These are phyloP conservation scores for Synergus gifuensis DNA, from an alignment of 2,888 invertebrate species.

Conservation along the genomic window DNA sequence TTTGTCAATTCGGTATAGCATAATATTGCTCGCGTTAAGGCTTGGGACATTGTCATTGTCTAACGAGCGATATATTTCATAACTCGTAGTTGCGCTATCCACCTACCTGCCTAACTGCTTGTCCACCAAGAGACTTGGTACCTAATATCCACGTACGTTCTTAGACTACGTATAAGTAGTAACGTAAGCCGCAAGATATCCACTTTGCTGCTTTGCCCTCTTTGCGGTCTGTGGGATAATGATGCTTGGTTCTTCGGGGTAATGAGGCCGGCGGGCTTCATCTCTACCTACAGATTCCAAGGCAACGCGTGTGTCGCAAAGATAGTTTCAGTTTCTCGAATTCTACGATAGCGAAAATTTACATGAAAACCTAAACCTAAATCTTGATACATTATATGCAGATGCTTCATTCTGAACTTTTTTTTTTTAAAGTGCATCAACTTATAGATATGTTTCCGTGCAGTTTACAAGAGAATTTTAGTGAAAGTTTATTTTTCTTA, in stretches of 20 bases:
- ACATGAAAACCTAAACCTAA: not conserved
- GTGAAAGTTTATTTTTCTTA: conserved; percentile 31
- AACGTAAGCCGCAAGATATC: conserved; percentile 54
- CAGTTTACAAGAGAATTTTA: not conserved
- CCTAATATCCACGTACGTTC: conserved; percentile 52
- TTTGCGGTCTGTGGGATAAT: conserved; percentile 73
- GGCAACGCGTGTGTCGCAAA: conserved; percentile 54
- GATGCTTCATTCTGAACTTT: not conserved
- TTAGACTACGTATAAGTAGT: conserved; percentile 26
- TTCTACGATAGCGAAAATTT: not conserved
- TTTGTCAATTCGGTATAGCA: conserved; percentile 59
- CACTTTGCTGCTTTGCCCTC: conserved; percentile 67
- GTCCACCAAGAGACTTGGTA: conserved; percentile 54
- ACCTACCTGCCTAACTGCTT: conserved; percentile 55
- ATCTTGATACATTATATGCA: no score
- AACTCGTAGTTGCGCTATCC: conserved; percentile 56
- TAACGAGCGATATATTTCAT: conserved; percentile 63
- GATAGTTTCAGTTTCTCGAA: conserved; percentile 1
- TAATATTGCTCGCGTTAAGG: conserved; percentile 51
- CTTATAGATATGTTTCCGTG: no score
- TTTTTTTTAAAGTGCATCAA: no score
- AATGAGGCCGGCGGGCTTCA: conserved; percentile 70
- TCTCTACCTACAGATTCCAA: conserved; percentile 60
- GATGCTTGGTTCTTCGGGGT: conserved; percentile 71
- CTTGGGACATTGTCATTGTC: conserved; percentile 58